A percentile compares a stretch with the other conserved stretches of the same genome.
These are phyloP conservation scores for Geopemphigus sp. DNA, from an alignment of 1,140 invertebrate species.

Conservation along the genomic window DNA sequence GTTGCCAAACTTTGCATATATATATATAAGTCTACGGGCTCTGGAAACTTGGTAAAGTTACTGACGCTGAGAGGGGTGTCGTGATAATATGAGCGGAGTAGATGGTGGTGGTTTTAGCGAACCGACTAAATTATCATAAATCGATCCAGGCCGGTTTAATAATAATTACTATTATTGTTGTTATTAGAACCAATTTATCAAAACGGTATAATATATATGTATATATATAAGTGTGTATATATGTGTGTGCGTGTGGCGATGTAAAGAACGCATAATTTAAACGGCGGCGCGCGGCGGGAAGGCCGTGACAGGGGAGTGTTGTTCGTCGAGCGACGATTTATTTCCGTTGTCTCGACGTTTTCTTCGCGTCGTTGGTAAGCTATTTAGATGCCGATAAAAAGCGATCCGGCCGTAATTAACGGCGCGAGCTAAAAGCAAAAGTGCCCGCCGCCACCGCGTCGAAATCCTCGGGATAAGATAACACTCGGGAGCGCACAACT, in stretches of 20 bases:
- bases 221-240: too few species aligned
- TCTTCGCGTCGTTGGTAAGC: background rate
- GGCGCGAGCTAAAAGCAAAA: background rate
- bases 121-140: slow-evolving; percentile 35
- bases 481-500: too few species aligned
- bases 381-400: background rate
- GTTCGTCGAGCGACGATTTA: background rate
- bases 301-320: too few species aligned
- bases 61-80: background rate
- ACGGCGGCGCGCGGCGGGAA: too few species aligned
- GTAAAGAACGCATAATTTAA: background rate
- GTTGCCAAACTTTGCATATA: background rate
- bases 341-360: background rate
- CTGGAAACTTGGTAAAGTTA: slow-evolving; percentile 3
- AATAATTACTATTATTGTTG: background rate
- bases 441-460: too few species aligned
- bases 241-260: too few species aligned
- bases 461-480: background rate
- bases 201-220: background rate
- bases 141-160: background rate
- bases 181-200: slow-evolving; percentile 14
- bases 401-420: slow-evolving; percentile 5
- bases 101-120: background rate
- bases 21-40: background rate
- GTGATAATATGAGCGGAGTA: slow-evolving; percentile 9